Percentiles rank a stretch among this genome's conserved stretches.
Conservation (phyloP, 2,888 invertebrate species). For the Tipula confusa region DNA sequence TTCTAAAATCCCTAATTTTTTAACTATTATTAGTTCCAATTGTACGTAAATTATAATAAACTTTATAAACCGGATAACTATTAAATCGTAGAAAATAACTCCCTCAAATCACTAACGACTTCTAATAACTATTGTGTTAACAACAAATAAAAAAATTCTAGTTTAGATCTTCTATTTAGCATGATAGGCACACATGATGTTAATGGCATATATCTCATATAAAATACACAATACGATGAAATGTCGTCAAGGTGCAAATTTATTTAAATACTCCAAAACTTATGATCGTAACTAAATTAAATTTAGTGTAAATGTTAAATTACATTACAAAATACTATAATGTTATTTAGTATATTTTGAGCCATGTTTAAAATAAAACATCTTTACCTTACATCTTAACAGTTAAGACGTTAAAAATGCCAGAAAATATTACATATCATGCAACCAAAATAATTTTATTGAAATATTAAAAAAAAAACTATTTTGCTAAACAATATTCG, state of each 20-base stretch:
- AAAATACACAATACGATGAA: too few relatives aligned
- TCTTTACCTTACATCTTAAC: not conserved
- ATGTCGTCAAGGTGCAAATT: not conserved
- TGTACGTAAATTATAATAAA: too few relatives aligned
- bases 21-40: too few relatives aligned
- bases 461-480: not conserved
- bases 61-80: too few relatives aligned
- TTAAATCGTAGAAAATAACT: too few relatives aligned
- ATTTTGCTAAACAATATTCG: not conserved
- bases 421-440: not conserved
- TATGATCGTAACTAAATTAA: constrained; percentile 10
- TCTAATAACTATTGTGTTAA: too few relatives aligned
- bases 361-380: not conserved
- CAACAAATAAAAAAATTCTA: too few relatives aligned
- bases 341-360: not conserved
- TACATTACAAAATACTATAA: not conserved
- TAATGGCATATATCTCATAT: too few relatives aligned
- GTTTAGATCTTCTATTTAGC: too few relatives aligned
- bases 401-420: not conserved
- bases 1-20: too few relatives aligned
- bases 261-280: not conserved
- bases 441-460: not conserved
- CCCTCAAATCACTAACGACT: too few relatives aligned
- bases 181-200: too few relatives aligned
- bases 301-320: not conserved